Base-by-base conservation (phyloP, 2,888 invertebrate species). In the Marasmarcha lunaedactyla region DNA sequence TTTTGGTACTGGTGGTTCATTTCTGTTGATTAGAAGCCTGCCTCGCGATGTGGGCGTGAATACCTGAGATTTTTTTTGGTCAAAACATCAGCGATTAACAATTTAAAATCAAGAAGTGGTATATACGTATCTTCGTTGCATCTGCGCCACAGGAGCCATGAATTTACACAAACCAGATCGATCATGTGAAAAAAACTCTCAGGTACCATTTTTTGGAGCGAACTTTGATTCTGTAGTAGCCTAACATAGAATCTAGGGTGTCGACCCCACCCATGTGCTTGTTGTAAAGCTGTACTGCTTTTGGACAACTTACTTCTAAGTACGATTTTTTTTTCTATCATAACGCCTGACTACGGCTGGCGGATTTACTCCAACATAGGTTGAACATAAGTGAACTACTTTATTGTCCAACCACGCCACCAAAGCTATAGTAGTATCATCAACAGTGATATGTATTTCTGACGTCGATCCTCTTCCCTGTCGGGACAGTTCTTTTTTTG, bases 121-220 rank as follows among this genome's bases (percentile, higher is more conserved):
- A 44, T 20, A 15, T 45, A 45, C 11, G 14, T 14, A 14, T 39
- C 33, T 10, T 30, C 34, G 33, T 37, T 38, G 9, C 14, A 14
- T 10, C 38, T 15, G 2, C 46, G 39, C 40, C 42, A 48, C 14
- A 48, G 14, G 7, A 49, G 11, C 49, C 45, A 47, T 7, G 35
- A 25, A 35, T 49, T 47, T 4, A 49, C 45, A 10, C 13, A 14
- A n/a, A n/a, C n/a, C n/a, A 49, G 3, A 25, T 49, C 45, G 1
- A 46, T 30, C 40, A 45, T 41, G 14, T 46, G 47, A 36, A 47
- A 45, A 48, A 46, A 25, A 48, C 40, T 37, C 42, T 33, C 2
- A 43, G 39, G 33, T 48, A 48, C 43, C 44, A 46, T 34, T 46
- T 45, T 20, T 42, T 44, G 20, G 37, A 38, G 26, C 47, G 35